Conservation (phyloP, 2,888 invertebrate species). For the Mythimna ferrago region DNA sequence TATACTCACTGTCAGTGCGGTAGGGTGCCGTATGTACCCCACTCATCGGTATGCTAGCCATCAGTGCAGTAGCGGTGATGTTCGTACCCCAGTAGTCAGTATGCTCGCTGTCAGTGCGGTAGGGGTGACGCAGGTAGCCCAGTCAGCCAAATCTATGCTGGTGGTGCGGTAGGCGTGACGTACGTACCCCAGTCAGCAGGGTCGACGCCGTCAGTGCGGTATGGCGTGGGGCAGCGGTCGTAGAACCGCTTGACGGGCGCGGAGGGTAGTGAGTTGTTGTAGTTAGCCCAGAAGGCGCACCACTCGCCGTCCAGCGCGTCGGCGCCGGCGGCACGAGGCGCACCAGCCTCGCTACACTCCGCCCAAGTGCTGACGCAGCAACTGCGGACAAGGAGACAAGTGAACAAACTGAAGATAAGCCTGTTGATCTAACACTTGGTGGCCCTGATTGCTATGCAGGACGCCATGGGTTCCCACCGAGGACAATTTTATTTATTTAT, state of each 20-base stretch:
- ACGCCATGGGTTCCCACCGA: too few relatives aligned
- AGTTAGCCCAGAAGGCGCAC: conserved; percentile 86
- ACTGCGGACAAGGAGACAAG: conserved; percentile 53
- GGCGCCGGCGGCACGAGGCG: neutral
- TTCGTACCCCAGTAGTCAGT: neutral
- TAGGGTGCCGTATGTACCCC: too few relatives aligned
- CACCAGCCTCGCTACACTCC: conserved; percentile 72
- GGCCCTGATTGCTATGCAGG: too few relatives aligned
- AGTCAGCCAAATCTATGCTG: conserved; percentile 78
- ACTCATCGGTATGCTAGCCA: conserved; percentile 51
- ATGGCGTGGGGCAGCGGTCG: conserved; percentile 87
- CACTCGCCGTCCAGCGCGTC: conserved; percentile 77
- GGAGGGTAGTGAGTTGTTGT: conserved; percentile 79
- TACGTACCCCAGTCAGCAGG: conserved; percentile 72
- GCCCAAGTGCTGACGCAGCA: conserved; percentile 81
- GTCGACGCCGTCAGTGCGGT: conserved; percentile 80
- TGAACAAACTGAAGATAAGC: too few relatives aligned
- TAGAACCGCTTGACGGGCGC: conserved; percentile 80
- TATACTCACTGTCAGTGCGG: too few relatives aligned
- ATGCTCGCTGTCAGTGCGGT: neutral
- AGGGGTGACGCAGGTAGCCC: conserved; percentile 49
- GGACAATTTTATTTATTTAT: too few relatives aligned
- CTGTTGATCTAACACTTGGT: too few relatives aligned
- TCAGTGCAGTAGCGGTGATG: conserved; percentile 79
- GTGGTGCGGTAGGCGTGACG: conserved; percentile 74